A percentile compares a stretch with the other conserved stretches of the same genome.
Evolutionary conservation across 2,797 vertebrate genomes (phyloP).

Genomic region (Anabacerthia variegaticeps): DNA sequence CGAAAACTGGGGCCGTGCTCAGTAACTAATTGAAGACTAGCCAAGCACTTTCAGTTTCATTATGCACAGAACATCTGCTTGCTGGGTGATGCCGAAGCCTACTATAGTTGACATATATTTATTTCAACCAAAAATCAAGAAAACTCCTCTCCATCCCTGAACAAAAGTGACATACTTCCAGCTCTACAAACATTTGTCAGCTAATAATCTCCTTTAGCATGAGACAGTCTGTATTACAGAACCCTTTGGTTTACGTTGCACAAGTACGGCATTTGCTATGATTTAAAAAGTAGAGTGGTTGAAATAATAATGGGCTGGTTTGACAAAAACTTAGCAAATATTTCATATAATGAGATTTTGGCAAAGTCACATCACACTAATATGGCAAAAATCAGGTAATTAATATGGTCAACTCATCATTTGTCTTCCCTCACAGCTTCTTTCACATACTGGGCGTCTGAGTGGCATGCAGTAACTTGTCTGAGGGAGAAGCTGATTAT

Average conservation of each 20-base stretch:
- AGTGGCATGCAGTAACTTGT: constrained; percentile 77
- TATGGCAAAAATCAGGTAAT: constrained; percentile 78
- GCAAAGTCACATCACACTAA: constrained; percentile 73
- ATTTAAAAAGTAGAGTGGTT: constrained; percentile 55
- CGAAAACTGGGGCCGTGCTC: constrained; percentile 5
- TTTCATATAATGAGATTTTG: constrained; percentile 74
- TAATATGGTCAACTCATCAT: constrained; percentile 76
- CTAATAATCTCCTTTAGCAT: constrained; percentile 36
- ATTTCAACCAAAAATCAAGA: constrained; percentile 31
- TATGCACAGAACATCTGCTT: not conserved
- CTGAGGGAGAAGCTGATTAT: constrained; percentile 82
- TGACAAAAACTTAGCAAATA: constrained; percentile 67
- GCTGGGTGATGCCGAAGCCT: constrained; percentile 15
- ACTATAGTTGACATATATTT: not conserved
- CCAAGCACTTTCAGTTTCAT: not conserved
- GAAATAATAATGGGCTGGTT: constrained; percentile 67
- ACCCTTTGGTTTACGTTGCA: constrained; percentile 72
- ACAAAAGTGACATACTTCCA: constrained; percentile 50
- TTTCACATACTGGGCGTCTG: constrained; percentile 77
- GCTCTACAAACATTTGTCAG: constrained; percentile 55
- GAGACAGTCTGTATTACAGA: constrained; percentile 62
- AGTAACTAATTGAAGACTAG: constrained; percentile 9
- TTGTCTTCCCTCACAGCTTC: constrained; percentile 74
- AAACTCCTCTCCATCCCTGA: constrained; percentile 38
- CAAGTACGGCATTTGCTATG: constrained; percentile 44